These are phyloP conservation scores for Acronicta leporina DNA, from an alignment of 2,888 invertebrate genomes.

Conservation along the genomic window DNA sequence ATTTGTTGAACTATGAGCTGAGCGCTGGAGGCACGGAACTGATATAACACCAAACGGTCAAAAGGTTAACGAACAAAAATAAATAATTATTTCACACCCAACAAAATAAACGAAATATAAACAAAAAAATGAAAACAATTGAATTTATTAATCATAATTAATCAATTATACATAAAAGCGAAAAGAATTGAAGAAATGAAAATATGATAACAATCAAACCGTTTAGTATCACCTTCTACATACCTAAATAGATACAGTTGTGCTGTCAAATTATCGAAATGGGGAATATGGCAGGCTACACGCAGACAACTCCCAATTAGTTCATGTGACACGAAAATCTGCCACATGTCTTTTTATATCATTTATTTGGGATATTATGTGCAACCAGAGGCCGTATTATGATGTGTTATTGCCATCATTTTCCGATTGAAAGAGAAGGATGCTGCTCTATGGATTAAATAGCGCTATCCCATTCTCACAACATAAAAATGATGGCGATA, in stretches of 20 bases:
- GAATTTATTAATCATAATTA: constrained; percentile 70
- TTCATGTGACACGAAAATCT: neutral
- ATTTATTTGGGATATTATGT: no score
- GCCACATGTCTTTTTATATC: no score
- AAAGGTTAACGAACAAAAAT: no score
- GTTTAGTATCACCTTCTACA: constrained; percentile 36
- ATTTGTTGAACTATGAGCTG: no score
- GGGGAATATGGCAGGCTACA: constrained; percentile 20
- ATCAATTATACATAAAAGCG: constrained; percentile 68
- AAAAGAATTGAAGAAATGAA: constrained; percentile 60
- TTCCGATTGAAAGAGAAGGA: no score
- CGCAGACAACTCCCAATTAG: constrained; percentile 12
- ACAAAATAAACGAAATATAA: constrained; percentile 45
- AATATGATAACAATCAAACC: constrained; percentile 59
- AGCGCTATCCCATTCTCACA: no score
- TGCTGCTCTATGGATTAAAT: no score
- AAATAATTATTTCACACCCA: neutral
- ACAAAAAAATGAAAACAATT: constrained; percentile 74
- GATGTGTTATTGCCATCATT: no score
- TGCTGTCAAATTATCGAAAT: constrained; percentile 51
- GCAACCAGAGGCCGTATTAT: no score
- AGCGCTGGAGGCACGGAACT: no score
- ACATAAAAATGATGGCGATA: no score
- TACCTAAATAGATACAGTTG: constrained; percentile 45
- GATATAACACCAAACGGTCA: no score